phyloP scores from a whole-genome alignment of 2,797 vertebrate species.

The Neosilurus hyrtlii region DNA sequence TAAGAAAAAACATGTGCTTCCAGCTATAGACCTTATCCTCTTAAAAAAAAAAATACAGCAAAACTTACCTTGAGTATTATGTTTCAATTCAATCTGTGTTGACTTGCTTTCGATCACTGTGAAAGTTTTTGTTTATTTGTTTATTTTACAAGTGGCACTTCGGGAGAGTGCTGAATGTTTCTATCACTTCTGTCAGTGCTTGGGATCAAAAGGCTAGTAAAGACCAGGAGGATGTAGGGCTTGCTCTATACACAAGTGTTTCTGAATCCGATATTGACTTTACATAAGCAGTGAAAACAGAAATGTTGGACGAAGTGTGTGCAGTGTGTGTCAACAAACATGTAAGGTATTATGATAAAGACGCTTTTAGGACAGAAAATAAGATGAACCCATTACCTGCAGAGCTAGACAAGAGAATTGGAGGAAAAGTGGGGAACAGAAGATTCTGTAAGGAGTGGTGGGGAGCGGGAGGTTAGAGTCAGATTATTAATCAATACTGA shows the following conservation, averaged over 20 bases:
- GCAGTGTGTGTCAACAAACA: constrained; percentile 29
- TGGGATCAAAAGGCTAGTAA: background rate
- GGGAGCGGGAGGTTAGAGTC: too few relatives aligned
- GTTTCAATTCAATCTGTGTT: background rate
- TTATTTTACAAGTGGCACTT: background rate
- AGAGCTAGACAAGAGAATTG: background rate
- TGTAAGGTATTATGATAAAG: background rate
- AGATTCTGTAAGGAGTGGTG: background rate
- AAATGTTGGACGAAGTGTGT: background rate
- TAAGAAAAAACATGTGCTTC: too few relatives aligned
- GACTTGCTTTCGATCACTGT: background rate
- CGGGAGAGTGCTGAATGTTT: constrained; percentile 2
- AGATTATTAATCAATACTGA: background rate
- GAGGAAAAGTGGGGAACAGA: background rate
- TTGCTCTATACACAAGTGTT: background rate
- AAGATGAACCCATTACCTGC: constrained; percentile 38
- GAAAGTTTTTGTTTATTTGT: background rate
- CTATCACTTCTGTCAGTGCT: background rate
- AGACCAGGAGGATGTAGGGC: background rate
- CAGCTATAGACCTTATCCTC: background rate
- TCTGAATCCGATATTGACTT: constrained; percentile 23
- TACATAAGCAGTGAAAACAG: constrained; percentile 26
- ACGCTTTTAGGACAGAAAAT: constrained; percentile 38
- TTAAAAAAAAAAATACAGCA: background rate
- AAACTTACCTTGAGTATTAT: background rate